phyloP scores from a whole-genome alignment of 2,113 vertebrate species.

The Scopus umbretta region DNA sequence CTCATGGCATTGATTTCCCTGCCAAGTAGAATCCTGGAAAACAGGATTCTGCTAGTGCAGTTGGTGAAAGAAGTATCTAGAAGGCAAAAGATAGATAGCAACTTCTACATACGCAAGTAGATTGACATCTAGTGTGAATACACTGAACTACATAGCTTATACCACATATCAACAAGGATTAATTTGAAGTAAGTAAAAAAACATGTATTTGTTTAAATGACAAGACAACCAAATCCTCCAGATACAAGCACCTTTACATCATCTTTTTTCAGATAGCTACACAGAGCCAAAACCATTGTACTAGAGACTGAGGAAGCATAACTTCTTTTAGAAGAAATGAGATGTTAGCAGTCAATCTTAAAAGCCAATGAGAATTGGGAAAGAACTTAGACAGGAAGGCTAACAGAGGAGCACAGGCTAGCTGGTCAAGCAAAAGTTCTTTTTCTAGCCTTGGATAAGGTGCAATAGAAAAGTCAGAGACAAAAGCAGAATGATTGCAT shows the following conservation, averaged over 20 bases:
- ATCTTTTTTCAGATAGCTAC: background rate
- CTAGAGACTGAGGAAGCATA: background rate
- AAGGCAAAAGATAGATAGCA: background rate
- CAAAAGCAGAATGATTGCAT: background rate
- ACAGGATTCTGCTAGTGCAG: background rate
- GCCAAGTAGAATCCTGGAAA: background rate
- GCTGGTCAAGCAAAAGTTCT: background rate
- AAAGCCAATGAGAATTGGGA: background rate
- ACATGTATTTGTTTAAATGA: background rate
- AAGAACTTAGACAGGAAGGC: background rate
- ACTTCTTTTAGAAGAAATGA: background rate
- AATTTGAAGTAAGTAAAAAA: background rate
- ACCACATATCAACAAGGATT: background rate
- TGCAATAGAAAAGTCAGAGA: background rate
- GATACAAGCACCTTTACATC: background rate
- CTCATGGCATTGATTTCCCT: background rate
- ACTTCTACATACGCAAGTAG: background rate
- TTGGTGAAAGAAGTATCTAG: constrained; percentile 52
- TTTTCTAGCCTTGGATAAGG: background rate
- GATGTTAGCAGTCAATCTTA: background rate
- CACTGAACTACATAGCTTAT: constrained; percentile 23
- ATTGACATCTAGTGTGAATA: constrained; percentile 66
- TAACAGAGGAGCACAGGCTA: background rate
- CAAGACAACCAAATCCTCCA: background rate
- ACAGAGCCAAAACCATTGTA: background rate